Conservation (phyloP, 53 echinoderm and acorn worm species). For the Paracentrotus lividus region DNA sequence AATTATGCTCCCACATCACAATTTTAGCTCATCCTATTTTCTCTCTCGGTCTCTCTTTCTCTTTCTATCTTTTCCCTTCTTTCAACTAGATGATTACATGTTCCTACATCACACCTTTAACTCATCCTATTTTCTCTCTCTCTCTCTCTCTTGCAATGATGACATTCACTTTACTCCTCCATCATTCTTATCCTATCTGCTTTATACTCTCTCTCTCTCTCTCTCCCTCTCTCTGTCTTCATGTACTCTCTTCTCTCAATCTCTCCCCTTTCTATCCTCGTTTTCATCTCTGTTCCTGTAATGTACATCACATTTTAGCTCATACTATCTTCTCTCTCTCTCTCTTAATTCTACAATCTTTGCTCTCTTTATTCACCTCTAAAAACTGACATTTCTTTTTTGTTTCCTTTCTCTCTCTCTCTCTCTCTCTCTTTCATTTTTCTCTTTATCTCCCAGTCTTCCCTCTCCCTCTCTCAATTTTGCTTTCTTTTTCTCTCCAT, state of each 20-base stretch:
- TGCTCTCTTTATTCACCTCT: too few relatives aligned
- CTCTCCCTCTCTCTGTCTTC: not conserved
- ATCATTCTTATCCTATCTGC: not conserved
- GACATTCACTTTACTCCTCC: not conserved
- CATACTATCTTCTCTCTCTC: not conserved
- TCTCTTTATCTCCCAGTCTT: not conserved
- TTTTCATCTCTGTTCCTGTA: constrained; percentile 1
- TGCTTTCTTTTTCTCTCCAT: not conserved
- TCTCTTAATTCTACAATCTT: too few relatives aligned
- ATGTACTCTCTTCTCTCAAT: not conserved
- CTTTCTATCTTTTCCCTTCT: too few relatives aligned
- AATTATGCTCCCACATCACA: too few relatives aligned
- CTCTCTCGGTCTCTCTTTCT: too few relatives aligned
- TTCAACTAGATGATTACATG: too few relatives aligned
- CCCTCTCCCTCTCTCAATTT: not conserved
- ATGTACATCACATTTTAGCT: too few relatives aligned
- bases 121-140: not conserved
- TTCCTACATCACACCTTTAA: too few relatives aligned
- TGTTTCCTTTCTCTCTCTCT: not conserved
- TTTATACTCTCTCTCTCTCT: not conserved
- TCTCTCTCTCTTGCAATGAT: not conserved
- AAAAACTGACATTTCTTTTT: too few relatives aligned
- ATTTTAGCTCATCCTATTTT: too few relatives aligned
- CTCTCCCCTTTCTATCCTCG: not conserved
- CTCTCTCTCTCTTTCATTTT: not conserved